Percentiles rank a stretch among this genome's conserved stretches.
These are phyloP conservation scores for Bambusicola thoracicus DNA, from an alignment of 2,113 vertebrate genomes.

Conservation along the genomic window DNA sequence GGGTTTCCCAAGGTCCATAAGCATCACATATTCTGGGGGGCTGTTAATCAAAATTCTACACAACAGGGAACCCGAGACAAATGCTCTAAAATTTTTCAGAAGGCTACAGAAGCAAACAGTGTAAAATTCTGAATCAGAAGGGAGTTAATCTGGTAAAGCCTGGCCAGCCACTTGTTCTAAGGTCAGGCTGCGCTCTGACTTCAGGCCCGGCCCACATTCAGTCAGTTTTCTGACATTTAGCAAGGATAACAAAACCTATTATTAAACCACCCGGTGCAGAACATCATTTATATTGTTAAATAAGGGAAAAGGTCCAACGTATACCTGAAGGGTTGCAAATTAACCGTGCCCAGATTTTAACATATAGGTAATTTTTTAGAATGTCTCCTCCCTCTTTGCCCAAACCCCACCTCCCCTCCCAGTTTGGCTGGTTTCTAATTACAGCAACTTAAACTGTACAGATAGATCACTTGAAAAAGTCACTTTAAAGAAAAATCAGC, in stretches of 20 bases:
- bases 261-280: background rate
- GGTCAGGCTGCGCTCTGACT: background rate
- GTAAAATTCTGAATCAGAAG: background rate
- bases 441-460: background rate
- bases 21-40: background rate
- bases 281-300: background rate
- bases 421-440: background rate
- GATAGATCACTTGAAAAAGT: background rate
- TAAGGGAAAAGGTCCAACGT: constrained; percentile 4
- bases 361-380: background rate
- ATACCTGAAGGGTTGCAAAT: background rate
- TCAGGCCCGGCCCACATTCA: background rate
- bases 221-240: background rate
- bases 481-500: background rate
- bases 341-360: constrained; percentile 15
- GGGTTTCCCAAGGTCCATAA: background rate
- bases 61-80: background rate
- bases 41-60: background rate
- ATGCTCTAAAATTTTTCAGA: background rate
- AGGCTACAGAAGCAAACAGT: background rate
- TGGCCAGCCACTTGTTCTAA: background rate
- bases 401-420: too few relatives aligned
- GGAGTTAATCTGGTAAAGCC: background rate
- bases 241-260: background rate
- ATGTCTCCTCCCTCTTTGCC: background rate